phyloP scores from a whole-genome alignment of 1,140 invertebrate genomes.

The Drosophila ercepeae region DNA sequence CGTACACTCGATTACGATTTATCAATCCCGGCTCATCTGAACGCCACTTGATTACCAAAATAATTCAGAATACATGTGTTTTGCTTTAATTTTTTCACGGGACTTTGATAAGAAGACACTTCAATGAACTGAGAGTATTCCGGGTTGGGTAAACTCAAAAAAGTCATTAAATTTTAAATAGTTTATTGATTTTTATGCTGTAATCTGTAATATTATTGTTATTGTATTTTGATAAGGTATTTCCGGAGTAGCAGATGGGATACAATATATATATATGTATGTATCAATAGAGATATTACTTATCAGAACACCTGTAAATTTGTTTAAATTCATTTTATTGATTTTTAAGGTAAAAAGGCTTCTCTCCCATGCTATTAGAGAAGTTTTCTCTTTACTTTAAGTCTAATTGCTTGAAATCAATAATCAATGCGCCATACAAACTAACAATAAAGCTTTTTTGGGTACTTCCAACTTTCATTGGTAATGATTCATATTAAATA shows the following conservation, averaged over 20 bases:
- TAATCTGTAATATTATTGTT: background rate
- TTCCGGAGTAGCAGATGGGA: no score
- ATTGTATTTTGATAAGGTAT: background rate
- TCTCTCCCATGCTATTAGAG: no score
- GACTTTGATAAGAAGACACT: conserved; percentile 2
- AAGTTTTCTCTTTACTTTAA: background rate
- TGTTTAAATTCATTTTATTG: background rate
- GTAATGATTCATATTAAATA: background rate
- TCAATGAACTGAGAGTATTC: background rate
- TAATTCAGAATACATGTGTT: conserved; percentile 32
- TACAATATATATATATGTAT: background rate
- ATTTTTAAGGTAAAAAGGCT: background rate
- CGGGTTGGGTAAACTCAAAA: background rate
- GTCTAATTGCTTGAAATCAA: background rate
- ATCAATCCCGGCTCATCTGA: conserved; percentile 24
- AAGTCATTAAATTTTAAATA: background rate
- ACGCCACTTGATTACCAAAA: conserved; percentile 49
- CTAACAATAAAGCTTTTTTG: background rate
- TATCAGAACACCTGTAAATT: background rate
- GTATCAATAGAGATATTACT: background rate
- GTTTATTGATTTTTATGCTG: background rate
- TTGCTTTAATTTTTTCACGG: conserved; percentile 20
- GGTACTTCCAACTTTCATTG: background rate
- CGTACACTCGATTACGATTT: conserved; percentile 27
- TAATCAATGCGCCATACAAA: background rate